These are phyloP conservation scores for Carabus problematicus DNA, from an alignment of 2,888 invertebrate species.

Conservation along the genomic window DNA sequence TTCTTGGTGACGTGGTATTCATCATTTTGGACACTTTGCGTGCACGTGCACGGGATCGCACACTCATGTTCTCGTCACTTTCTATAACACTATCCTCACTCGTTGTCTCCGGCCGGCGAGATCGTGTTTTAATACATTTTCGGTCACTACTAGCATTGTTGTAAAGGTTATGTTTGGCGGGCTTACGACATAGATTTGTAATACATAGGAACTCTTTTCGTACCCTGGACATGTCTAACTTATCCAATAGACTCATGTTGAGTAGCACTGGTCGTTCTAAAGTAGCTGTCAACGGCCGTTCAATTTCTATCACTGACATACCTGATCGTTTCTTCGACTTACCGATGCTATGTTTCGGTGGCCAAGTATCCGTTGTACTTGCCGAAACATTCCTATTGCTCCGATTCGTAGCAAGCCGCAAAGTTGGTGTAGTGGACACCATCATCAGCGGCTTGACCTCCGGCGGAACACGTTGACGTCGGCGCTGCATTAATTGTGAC, in stretches of 20 bases:
- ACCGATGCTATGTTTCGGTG: constrained; percentile 39
- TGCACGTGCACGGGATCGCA: constrained; percentile 47
- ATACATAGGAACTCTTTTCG: constrained; percentile 63
- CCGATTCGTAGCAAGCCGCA: not conserved
- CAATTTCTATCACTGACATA: constrained; percentile 45
- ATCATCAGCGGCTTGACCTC: not conserved
- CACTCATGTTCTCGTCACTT: constrained; percentile 51
- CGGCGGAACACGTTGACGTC: not conserved
- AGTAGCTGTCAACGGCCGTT: constrained; percentile 65
- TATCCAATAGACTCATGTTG: constrained; percentile 61
- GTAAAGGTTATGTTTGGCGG: constrained; percentile 49
- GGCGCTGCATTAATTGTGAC: not conserved
- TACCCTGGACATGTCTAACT: constrained; percentile 66
- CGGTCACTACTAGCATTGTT: constrained; percentile 2
- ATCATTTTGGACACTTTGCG: constrained; percentile 44
- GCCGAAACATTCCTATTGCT: not conserved
- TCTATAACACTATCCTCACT: constrained; percentile 51
- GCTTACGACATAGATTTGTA: constrained; percentile 56
- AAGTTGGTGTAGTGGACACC: not conserved
- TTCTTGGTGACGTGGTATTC: constrained; percentile 43
- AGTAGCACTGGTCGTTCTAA: constrained; percentile 64
- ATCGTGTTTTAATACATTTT: constrained; percentile 24
- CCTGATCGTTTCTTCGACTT: constrained; percentile 44
- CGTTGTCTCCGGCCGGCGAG: constrained; percentile 45
- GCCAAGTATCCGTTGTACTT: constrained; percentile 49